Conservation (phyloP, 2,888 invertebrate genomes). For the Melangyna quadrimaculata region DNA sequence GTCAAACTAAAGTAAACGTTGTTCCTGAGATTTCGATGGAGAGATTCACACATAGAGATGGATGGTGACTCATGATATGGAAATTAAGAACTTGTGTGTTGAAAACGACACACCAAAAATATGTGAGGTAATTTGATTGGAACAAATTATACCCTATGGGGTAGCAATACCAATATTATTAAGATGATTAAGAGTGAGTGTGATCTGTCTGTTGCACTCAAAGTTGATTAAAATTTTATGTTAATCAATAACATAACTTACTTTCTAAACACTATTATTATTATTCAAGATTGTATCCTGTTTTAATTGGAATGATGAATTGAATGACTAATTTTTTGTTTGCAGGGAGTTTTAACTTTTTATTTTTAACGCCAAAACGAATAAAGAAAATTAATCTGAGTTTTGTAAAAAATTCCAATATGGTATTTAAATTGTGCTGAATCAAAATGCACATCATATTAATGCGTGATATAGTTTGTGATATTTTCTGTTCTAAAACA, state of each 20-base stretch:
- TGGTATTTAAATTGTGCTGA: too few relatives aligned
- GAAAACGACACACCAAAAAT: slow-evolving; percentile 36
- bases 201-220: background rate
- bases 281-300: background rate
- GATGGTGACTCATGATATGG: slow-evolving; percentile 66
- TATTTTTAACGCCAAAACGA: background rate
- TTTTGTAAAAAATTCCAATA: too few relatives aligned
- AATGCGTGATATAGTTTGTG: too few relatives aligned
- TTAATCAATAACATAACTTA: background rate
- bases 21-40: slow-evolving; percentile 65
- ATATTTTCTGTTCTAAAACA: too few relatives aligned
- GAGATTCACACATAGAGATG: slow-evolving; percentile 64
- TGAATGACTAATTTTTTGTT: background rate
- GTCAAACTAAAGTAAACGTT: slow-evolving; percentile 49
- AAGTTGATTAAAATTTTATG: background rate
- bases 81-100: slow-evolving; percentile 52
- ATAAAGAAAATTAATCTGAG: too few relatives aligned
- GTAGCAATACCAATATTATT: background rate
- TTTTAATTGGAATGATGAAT: background rate
- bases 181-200: background rate
- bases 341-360: background rate
- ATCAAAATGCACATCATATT: too few relatives aligned
- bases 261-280: background rate
- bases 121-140: slow-evolving; percentile 2
- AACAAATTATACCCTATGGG: slow-evolving; percentile 50